phyloP scores from a whole-genome alignment of 2,113 vertebrate species.

The Anarrhichthys ocellatus region DNA sequence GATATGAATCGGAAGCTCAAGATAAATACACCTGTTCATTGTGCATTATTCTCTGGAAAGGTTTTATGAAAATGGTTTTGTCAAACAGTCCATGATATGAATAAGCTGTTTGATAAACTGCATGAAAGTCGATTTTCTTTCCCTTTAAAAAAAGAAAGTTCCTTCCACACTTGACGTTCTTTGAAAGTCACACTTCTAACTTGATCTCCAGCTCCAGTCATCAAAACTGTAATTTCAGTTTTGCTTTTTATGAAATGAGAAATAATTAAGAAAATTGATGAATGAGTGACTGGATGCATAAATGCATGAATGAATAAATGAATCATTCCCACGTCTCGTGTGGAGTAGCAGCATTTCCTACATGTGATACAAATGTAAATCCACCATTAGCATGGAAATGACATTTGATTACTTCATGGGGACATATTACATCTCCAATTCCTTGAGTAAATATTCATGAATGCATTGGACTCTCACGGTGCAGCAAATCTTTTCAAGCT shows the following conservation, averaged over 20 bases:
- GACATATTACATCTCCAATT: slow-evolving; percentile 39
- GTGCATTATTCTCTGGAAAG: slow-evolving; percentile 19
- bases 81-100: slow-evolving; percentile 2
- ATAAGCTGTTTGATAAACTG: neutral
- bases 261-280: neutral
- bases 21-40: slow-evolving; percentile 43
- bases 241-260: neutral
- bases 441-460: slow-evolving; percentile 50
- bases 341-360: slow-evolving; percentile 4
- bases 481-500: slow-evolving; percentile 34
- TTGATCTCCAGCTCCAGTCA: neutral
- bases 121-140: neutral
- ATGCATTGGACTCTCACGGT: slow-evolving; percentile 17
- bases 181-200: neutral
- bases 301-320: neutral
- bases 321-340: neutral
- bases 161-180: neutral
- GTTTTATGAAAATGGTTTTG: slow-evolving; percentile 7
- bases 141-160: neutral
- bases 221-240: neutral
- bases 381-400: slow-evolving; percentile 61
- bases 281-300: neutral
- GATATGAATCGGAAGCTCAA: slow-evolving; percentile 39
- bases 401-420: slow-evolving; percentile 51
- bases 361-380: slow-evolving; percentile 51